Evolutionary conservation across 2,113 vertebrate genomes (phyloP), one percentile per base, ranked within the genome.

Genomic region (Platysternon megacephalum): DNA sequence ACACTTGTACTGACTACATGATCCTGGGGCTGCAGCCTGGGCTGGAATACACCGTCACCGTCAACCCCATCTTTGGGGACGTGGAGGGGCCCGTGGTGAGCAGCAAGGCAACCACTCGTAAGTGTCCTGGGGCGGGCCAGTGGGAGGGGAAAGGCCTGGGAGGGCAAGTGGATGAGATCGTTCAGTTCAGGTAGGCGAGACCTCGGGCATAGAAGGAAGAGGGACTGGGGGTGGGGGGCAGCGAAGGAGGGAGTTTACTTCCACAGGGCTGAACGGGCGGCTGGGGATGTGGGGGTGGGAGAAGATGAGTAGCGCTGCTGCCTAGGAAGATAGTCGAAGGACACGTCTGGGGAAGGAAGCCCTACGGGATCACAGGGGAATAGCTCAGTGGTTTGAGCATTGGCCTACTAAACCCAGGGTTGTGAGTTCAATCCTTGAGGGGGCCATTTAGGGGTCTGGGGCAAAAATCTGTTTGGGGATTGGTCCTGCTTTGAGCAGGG

Each of bases 21-120:
- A 99, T 99, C 95, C 99, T 99, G 93, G 99, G 99, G 22, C 98
- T 99, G 48, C 97, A 97, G 17, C 22, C 98, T 0, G 99, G 98
- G 89, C 88, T 94, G 1, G 98, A 99, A 80, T 99, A 99, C 97
- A 98, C 94, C 0, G 26, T 99, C 91, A 99, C 98, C 53, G 97
- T 99, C 96, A 99, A 99, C 94, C 98, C 99, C 46, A 98, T 99
- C 94, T 99, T 99, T 76, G 98, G 98, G 87, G 98, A 99, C 83
- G 80, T 97, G 0, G 99, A 99, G 95, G 99, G 99, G 0, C 99
- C 99, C 0, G 81, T 99, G 94, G 98, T 98, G 52, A 96, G 97
- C 1, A 13, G 88, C 19, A 98, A 89, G 89, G 90, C 97, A 46
- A 98, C 96, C 4, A 99, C 99, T 3, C 96, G 99, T 99, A 96